Conservation (phyloP, 2,797 vertebrate genomes). For the Serranus cabrilla region DNA sequence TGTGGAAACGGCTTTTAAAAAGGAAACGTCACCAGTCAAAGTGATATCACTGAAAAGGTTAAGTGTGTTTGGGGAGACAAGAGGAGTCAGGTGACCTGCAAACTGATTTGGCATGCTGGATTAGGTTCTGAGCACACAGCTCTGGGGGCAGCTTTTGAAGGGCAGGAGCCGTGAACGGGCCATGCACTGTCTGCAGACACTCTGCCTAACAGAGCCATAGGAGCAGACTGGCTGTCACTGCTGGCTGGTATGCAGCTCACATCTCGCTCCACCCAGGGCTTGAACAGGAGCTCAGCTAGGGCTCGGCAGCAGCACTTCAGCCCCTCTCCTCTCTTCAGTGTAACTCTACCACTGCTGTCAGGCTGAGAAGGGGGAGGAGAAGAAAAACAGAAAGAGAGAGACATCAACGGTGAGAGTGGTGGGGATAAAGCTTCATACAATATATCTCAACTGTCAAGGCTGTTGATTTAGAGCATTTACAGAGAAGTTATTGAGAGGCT, state of each 20-base stretch:
- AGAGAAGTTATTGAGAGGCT: constrained; percentile 72
- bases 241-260: constrained; percentile 82
- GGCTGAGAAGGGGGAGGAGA: constrained; percentile 62
- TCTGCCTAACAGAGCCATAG: constrained; percentile 60
- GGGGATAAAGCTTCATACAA: constrained; percentile 30
- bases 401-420: constrained; percentile 53
- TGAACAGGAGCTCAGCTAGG: constrained; percentile 61
- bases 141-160: constrained; percentile 63
- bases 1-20: constrained; percentile 61
- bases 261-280: constrained; percentile 80
- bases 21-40: constrained; percentile 65
- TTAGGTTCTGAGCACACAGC: constrained; percentile 60
- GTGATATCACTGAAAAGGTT: constrained; percentile 67
- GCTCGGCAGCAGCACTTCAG: constrained; percentile 63
- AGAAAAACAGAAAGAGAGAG: constrained; percentile 59
- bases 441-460: constrained; percentile 46
- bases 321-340: constrained; percentile 81
- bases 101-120: constrained; percentile 66
- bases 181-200: constrained; percentile 62
- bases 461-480: constrained; percentile 79
- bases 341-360: constrained; percentile 86
- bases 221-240: constrained; percentile 64
- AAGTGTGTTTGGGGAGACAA: constrained; percentile 65
- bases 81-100: constrained; percentile 59
- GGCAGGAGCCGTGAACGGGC: constrained; percentile 63